Conservation (phyloP, 2,888 invertebrate species). For the Drosophila anomelani region DNA sequence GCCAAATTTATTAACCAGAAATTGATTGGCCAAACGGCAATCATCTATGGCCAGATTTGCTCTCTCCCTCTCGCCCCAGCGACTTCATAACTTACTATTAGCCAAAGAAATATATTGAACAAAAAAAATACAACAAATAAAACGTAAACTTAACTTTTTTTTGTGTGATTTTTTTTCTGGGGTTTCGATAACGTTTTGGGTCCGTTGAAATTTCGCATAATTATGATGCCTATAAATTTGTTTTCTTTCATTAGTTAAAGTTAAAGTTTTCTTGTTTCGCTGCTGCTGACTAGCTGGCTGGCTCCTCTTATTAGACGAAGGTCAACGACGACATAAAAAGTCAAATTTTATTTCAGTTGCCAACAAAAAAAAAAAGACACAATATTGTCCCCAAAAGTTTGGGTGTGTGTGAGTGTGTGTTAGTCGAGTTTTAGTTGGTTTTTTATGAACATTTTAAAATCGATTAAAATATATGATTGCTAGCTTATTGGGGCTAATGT, state of each 20-base stretch:
- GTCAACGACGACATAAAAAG: conserved; percentile 79
- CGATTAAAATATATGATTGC: conserved; percentile 63
- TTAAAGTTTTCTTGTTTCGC: conserved; percentile 58
- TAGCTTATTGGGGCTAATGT: conserved; percentile 38
- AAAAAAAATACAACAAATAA: conserved; percentile 20
- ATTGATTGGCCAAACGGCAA: conserved; percentile 78
- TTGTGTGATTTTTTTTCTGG: conserved; percentile 29
- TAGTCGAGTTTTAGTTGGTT: conserved; percentile 22
- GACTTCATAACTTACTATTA: conserved; percentile 77
- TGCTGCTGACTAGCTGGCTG: conserved; percentile 34
- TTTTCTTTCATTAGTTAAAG: conserved; percentile 78
- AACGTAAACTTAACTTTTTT: conserved; percentile 28
- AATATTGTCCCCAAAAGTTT: conserved; percentile 7
- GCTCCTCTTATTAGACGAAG: conserved; percentile 73
- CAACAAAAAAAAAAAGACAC: conserved; percentile 35
- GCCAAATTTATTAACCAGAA: conserved; percentile 79
- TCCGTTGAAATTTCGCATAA: conserved; percentile 75
- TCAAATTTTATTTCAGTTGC: conserved; percentile 69
- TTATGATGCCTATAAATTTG: conserved; percentile 81
- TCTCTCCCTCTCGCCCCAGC: conserved; percentile 22
- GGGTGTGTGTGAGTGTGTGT: conserved; percentile 27
- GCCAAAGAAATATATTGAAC: conserved; percentile 47
- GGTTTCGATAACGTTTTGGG: conserved; percentile 64
- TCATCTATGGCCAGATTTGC: conserved; percentile 61
- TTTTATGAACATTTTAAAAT: conserved; percentile 72